These are phyloP conservation scores for Gnathonemus longibarbis DNA, from an alignment of 2,113 vertebrate species.

Conservation along the genomic window DNA sequence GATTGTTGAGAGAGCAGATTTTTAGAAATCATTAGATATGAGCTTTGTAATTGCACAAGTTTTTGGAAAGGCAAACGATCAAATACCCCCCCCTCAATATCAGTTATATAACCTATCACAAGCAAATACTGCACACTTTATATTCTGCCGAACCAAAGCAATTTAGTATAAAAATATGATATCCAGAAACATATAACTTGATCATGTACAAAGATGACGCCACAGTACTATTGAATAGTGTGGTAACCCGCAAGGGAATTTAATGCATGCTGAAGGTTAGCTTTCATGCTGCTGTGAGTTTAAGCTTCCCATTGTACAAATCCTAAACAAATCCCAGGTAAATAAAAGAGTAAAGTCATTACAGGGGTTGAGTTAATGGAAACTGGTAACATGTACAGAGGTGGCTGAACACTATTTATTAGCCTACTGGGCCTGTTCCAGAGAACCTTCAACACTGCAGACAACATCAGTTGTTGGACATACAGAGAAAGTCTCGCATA, in stretches of 20 bases:
- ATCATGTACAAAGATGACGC: not conserved
- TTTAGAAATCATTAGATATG: not conserved
- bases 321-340: not conserved
- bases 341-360: not conserved
- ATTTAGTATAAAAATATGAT: not conserved
- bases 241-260: not conserved
- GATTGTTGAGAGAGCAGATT: slow-evolving; percentile 27
- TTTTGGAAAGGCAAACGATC: not conserved
- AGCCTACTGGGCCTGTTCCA: not conserved
- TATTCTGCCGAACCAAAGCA: not conserved
- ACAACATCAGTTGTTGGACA: not conserved
- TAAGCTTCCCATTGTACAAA: not conserved
- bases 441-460: not conserved
- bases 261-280: not conserved
- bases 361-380: not conserved
- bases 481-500: not conserved
- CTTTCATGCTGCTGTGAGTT: slow-evolving; percentile 10
- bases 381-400: not conserved
- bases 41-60: not conserved
- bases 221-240: not conserved
- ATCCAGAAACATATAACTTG: not conserved
- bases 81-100: not conserved
- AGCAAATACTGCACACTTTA: not conserved
- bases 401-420: not conserved
- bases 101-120: not conserved